A percentile compares a stretch with the other conserved stretches of the same genome.
These are phyloP conservation scores for Embiotoca jacksoni DNA, from an alignment of 2,113 vertebrate species.

Conservation along the genomic window DNA sequence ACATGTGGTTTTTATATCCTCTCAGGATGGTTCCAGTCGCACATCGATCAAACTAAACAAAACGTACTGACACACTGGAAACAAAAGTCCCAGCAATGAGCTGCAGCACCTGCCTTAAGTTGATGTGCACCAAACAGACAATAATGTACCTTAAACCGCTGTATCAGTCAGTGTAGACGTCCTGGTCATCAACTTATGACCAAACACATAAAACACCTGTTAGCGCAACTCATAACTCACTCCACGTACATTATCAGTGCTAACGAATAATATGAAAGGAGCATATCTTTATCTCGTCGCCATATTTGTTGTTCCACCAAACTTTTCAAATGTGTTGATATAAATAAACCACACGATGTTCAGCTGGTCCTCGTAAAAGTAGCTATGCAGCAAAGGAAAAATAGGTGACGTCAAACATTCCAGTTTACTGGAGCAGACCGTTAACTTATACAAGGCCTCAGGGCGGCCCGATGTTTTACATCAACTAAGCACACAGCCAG, in stretches of 20 bases:
- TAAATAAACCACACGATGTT: not conserved
- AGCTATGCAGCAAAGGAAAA: slow-evolving; percentile 28
- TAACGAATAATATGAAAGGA: no score
- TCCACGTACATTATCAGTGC: not conserved
- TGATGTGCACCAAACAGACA: not conserved
- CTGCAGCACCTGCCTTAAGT: not conserved
- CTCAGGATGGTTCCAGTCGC: slow-evolving; percentile 9
- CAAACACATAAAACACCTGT: not conserved
- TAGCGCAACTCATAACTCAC: not conserved
- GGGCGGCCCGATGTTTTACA: slow-evolving; percentile 54
- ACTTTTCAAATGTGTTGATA: not conserved
- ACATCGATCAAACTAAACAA: slow-evolving; percentile 33
- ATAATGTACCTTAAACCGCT: not conserved
- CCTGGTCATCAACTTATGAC: no score
- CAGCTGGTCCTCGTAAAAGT: not conserved
- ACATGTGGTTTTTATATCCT: slow-evolving; percentile 65
- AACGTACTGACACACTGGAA: slow-evolving; percentile 19
- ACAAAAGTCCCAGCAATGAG: slow-evolving; percentile 20
- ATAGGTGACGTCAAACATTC: slow-evolving; percentile 60
- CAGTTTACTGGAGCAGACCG: slow-evolving; percentile 46
- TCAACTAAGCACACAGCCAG: slow-evolving; percentile 64
- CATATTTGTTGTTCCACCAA: not conserved
- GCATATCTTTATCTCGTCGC: not conserved
- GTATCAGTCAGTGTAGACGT: not conserved
- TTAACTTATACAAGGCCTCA: slow-evolving; percentile 65